phyloP scores from a whole-genome alignment of 2,113 vertebrate species.

The Amphilophus citrinellus region DNA sequence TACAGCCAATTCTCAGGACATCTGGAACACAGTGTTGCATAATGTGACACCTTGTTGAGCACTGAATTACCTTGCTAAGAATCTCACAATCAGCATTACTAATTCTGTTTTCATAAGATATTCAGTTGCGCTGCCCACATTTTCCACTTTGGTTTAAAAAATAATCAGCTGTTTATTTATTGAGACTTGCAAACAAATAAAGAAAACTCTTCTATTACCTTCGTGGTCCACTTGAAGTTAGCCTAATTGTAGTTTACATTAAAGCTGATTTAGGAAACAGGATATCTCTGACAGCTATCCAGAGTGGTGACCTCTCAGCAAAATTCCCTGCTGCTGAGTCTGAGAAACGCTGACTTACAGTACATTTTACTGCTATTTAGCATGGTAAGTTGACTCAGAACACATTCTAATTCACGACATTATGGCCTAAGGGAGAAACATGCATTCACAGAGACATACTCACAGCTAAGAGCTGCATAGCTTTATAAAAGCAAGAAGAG shows the following conservation, averaged over 20 bases:
- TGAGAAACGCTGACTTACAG: slow-evolving; percentile 50
- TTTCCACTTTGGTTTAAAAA: neutral
- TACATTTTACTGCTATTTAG: slow-evolving; percentile 52
- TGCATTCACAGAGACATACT: neutral
- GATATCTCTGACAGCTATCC: slow-evolving; percentile 27
- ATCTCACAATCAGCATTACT: neutral
- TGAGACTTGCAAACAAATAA: neutral
- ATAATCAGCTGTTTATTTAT: slow-evolving; percentile 43
- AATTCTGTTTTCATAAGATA: neutral
- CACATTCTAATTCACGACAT: slow-evolving; percentile 42
- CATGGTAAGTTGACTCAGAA: slow-evolving; percentile 29
- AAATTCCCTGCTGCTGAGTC: slow-evolving; percentile 16
- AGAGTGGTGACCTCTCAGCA: slow-evolving; percentile 33
- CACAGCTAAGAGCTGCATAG: neutral
- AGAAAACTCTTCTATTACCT: neutral
- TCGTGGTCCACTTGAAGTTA: slow-evolving; percentile 6
- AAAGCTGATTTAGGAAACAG: slow-evolving; percentile 44
- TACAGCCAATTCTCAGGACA: slow-evolving; percentile 16
- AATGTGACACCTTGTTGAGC: slow-evolving; percentile 39
- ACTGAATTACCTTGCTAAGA: slow-evolving; percentile 23
- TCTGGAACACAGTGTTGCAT: slow-evolving; percentile 7
- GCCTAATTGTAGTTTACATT: slow-evolving; percentile 37
- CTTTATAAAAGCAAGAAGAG: neutral
- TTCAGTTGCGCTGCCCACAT: neutral
- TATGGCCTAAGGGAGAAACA: slow-evolving; percentile 21